These are phyloP conservation scores for Fistularia tabacaria DNA, from an alignment of 2,797 vertebrate species.

Conservation along the genomic window DNA sequence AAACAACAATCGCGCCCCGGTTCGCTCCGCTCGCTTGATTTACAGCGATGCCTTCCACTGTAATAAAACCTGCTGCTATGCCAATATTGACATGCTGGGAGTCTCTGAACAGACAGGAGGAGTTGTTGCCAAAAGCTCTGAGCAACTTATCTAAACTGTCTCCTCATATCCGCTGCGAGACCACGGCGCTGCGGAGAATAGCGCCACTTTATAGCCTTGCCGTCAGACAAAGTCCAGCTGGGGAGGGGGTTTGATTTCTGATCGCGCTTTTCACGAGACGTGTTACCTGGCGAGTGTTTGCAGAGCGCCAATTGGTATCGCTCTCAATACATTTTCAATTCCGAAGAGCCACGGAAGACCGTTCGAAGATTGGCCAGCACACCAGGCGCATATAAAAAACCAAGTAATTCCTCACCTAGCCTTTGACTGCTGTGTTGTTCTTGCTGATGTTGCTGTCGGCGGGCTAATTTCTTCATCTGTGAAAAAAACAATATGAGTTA, in stretches of 20 bases:
- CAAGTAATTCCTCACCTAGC: slow-evolving; percentile 91
- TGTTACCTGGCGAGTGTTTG: no score
- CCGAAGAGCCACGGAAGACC: no score
- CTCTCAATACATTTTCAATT: no score
- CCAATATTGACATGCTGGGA: slow-evolving; percentile 65
- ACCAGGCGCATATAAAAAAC: slow-evolving; percentile 4
- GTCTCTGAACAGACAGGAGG: slow-evolving; percentile 56
- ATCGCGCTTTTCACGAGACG: no score
- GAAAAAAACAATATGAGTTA: slow-evolving; percentile 69
- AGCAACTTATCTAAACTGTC: slow-evolving; percentile 66
- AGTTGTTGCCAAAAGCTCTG: slow-evolving; percentile 54
- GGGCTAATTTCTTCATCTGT: slow-evolving; percentile 99
- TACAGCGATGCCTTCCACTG: slow-evolving; percentile 45
- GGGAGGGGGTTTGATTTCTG: no score
- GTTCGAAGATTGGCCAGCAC: no score
- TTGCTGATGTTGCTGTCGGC: slow-evolving; percentile 98
- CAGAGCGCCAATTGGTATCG: no score
- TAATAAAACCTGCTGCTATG: slow-evolving; percentile 57
- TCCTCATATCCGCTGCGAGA: slow-evolving; percentile 50
- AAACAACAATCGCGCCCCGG: slow-evolving; percentile 44
- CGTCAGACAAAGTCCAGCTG: no score
- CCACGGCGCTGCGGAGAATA: slow-evolving; percentile 17
- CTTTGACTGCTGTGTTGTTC: slow-evolving; percentile 98
- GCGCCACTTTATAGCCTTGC: slow-evolving; percentile 20
- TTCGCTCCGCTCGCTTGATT: slow-evolving; percentile 55